Base-by-base conservation (phyloP, 2,113 vertebrate genomes). In the Chunga burmeisteri region DNA sequence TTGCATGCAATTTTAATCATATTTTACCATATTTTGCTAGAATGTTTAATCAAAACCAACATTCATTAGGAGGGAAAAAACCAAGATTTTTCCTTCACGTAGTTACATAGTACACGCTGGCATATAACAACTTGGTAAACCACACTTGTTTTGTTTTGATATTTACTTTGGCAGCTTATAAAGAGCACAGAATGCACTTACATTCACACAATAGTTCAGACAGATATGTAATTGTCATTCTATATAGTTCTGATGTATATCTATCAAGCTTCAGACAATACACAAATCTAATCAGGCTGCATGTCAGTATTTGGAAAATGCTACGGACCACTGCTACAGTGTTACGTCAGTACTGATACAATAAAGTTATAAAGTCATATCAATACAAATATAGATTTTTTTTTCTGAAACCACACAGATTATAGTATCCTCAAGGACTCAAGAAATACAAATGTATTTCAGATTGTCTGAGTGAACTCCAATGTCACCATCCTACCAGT, bases 291-390 rank as follows among this genome's bases (percentile, higher is more conserved):
- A 86, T 83, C 59, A 79, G 42, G 38, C 22, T 82, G 4, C 16
- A 19, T 53, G 82, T 59, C 55, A 62, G 63, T 56, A 94, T 46
- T 27, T 73, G 34, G 63, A 82, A 91, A 67, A 71, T 42, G 29
- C 36, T 86, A 58, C 20, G 91, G 49, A 77, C 27, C 18, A 50
- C 34, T 38, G 55, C 11, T 91, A 27, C 26, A 49, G 18, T 40
- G 47, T 73, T 86, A 56, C 26, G 84, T 96, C 90, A 93, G 91
- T 96, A 88, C 16, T 9, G 19, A 68, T 27, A 62, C 52, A 86
- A 93, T 83, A 91, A 89, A 97, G 38, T 53, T 81, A 67, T 80
- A 78, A 95, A 95, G 55, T 87, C 40, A 47, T 92, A 92, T 80
- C 58, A 91, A 87, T 93, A 95, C 30, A 87, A 81, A 72, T 91